Evolutionary conservation across 1,140 invertebrate genomes (phyloP), one percentile per base, ranked within the genome.

Genomic region (Aradophagus sp.): DNA sequence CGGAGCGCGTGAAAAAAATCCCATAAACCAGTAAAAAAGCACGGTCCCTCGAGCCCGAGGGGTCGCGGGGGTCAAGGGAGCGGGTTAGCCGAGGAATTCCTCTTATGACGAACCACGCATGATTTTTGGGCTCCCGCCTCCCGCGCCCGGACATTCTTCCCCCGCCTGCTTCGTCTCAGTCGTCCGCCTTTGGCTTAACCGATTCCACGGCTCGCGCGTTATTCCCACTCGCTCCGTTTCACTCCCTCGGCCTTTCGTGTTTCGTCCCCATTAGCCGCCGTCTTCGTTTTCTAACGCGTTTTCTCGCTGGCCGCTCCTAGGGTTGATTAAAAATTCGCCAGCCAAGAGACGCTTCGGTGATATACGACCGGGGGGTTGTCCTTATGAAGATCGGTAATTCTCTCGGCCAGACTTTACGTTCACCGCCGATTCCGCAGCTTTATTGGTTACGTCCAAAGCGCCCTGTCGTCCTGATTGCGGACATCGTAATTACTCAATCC

Each of bases 1-100:
- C 76, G 58, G 76, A 77, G 66, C 77, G 80, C 81, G 81, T 82
- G 82, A 83, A 85, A 85, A 85, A 84, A 85, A 84, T 84, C 81
- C 80, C 84, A 84, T 85, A 85, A 85, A 84, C 78, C 82, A 84
- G 83, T 84, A 83, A 84, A 85, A 84, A 84, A 85, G 77, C 79
- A 81, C 72, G 74, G 74, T 80, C 76, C 77, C 63, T 79, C 19
- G 73, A 74, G 76, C 77, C 71, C 56, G 23, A 53, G 42, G 55
- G 45, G 38, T 63, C 58, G 67, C 50, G 66, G 71, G n/a, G 65
- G 52, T 53, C 71, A 59, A 61, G 36, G 36, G 34, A 68, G 61
- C 44, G 48, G 68, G 50, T 44, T 53, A 47, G 75, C 69, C 68
- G 77, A 82, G 81, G 81, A 84, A 84, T 84, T 84, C 77, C 80